These are phyloP conservation scores for Tadarida brasiliensis DNA, from an alignment of 2,797 vertebrate genomes.

Conservation along the genomic window DNA sequence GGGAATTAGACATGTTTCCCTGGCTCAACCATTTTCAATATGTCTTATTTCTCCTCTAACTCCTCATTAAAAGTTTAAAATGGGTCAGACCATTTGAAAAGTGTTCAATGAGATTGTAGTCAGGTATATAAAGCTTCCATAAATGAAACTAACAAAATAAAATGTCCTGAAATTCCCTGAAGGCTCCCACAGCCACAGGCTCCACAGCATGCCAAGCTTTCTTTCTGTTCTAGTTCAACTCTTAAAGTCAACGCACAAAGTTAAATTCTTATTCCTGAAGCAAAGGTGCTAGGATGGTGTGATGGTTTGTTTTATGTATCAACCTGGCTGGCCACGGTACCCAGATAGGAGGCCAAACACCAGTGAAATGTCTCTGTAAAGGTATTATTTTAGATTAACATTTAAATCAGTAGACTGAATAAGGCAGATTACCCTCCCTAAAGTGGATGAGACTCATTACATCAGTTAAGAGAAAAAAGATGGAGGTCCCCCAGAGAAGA, in stretches of 20 bases:
- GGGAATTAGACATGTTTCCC: not conserved
- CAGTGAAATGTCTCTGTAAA: not conserved
- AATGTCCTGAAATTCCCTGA: not conserved
- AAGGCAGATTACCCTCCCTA: not conserved
- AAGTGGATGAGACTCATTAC: not conserved
- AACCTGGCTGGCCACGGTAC: not conserved
- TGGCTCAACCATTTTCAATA: not conserved
- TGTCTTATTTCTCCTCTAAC: constrained; percentile 22
- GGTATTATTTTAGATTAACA: not conserved
- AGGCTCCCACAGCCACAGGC: not conserved
- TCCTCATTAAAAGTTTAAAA: constrained; percentile 8
- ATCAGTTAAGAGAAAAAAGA: not conserved
- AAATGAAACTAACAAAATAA: constrained; percentile 50
- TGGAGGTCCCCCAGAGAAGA: not conserved
- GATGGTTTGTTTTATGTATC: not conserved
- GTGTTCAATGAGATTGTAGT: constrained; percentile 25
- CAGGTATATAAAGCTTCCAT: constrained; percentile 26
- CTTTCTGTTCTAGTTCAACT: not conserved
- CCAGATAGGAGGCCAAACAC: not conserved
- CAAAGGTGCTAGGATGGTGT: not conserved
- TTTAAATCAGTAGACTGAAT: not conserved
- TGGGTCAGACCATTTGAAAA: not conserved
- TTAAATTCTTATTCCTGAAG: not conserved
- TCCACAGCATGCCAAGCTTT: not conserved
- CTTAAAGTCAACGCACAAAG: not conserved